Percentiles rank a stretch among this genome's conserved stretches.
phyloP scores from a whole-genome alignment of 2,113 vertebrate species.

The Brachyhypopomus gauderio region DNA sequence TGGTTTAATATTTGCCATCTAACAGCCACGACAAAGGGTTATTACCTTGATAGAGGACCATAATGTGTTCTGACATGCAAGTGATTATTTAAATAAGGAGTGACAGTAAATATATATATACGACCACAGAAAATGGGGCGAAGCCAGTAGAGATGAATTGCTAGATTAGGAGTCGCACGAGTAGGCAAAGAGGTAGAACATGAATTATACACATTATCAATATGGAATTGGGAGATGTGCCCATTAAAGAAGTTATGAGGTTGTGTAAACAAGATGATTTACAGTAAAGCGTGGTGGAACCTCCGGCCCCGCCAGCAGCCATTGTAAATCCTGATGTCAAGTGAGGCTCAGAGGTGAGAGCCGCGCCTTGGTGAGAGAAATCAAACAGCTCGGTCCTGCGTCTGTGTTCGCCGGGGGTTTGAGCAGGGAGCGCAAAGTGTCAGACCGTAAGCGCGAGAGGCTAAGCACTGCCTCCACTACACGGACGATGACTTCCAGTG shows the following conservation, averaged over 20 bases:
- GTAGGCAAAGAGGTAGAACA: constrained; percentile 33
- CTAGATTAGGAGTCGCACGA: constrained; percentile 55
- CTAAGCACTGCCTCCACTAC: no score
- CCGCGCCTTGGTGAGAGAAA: constrained; percentile 51
- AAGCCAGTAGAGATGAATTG: constrained; percentile 50
- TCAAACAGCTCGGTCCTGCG: constrained; percentile 48
- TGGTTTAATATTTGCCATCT: constrained; percentile 78
- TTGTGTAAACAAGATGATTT: constrained; percentile 61
- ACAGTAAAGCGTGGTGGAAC: constrained; percentile 49
- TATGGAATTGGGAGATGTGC: constrained; percentile 47
- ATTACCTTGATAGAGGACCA: constrained; percentile 72
- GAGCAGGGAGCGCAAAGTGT: neutral
- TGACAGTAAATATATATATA: constrained; percentile 64
- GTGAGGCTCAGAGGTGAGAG: constrained; percentile 51
- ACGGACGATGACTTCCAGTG: no score
- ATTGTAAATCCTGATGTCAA: constrained; percentile 53
- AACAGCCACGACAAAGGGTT: constrained; percentile 72
- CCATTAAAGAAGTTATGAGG: constrained; percentile 53
- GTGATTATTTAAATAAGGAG: constrained; percentile 75
- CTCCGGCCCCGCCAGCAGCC: constrained; percentile 47
- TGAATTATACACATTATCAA: constrained; percentile 53
- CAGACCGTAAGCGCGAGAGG: no score
- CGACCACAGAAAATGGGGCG: constrained; percentile 56
- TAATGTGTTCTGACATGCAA: constrained; percentile 65
- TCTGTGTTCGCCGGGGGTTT: constrained; percentile 40